Evolutionary conservation across 2,888 invertebrate genomes (phyloP).

Genomic region (Tipula confusa): DNA sequence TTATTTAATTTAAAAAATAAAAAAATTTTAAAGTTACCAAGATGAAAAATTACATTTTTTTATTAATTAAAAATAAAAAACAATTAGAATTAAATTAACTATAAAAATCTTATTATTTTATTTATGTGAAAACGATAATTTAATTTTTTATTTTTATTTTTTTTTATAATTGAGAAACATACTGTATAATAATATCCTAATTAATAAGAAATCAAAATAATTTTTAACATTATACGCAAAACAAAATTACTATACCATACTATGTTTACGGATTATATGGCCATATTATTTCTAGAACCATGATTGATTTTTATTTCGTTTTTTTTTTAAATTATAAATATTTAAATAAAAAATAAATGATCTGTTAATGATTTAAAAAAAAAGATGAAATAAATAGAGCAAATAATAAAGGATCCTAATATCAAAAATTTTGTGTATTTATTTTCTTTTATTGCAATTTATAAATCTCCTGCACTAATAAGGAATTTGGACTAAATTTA

Average conservation of each 20-base stretch:
- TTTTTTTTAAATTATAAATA: no score
- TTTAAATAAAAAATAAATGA: background rate
- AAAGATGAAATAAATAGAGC: background rate
- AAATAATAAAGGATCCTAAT: background rate
- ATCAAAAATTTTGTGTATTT: no score
- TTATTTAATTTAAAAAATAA: background rate
- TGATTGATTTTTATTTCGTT: background rate
- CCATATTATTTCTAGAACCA: background rate
- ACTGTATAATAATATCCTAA: background rate
- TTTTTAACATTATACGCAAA: background rate
- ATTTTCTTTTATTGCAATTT: no score
- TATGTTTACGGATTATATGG: background rate
- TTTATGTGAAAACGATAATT: background rate
- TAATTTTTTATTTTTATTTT: no score
- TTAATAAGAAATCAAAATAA: background rate
- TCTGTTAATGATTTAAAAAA: background rate
- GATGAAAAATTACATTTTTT: constrained; percentile 15
- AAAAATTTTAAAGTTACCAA: background rate
- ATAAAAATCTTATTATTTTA: background rate
- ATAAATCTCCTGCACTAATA: no score
- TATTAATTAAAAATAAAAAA: background rate
- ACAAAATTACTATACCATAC: background rate
- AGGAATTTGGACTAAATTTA: no score
- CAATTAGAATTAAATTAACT: background rate
- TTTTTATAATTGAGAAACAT: background rate